Evolutionary conservation across 2,888 invertebrate genomes (phyloP).

Genomic region (Agapetus fuscipes): DNA sequence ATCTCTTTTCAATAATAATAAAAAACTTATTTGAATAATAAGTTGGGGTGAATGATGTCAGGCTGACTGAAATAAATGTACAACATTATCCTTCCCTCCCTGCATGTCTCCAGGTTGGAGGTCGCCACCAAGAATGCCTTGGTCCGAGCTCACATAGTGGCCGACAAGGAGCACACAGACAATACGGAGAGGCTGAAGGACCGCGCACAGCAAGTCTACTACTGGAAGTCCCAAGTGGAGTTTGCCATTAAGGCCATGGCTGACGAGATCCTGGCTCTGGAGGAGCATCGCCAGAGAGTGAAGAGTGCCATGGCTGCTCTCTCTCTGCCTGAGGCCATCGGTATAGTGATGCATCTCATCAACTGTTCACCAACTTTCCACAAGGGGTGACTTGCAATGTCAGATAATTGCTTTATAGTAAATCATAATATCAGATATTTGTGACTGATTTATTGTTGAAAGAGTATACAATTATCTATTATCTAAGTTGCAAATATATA

Average conservation of each 20-base stretch:
- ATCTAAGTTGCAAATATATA: too few relatives aligned
- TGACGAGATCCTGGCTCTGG: conserved; percentile 59
- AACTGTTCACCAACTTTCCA: too few relatives aligned
- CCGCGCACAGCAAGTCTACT: conserved; percentile 57
- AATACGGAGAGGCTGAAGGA: conserved; percentile 55
- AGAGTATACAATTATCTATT: too few relatives aligned
- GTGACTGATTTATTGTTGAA: too few relatives aligned
- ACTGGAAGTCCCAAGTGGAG: conserved; percentile 69
- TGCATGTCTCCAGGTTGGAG: conserved; percentile 15
- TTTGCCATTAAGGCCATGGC: conserved; percentile 56
- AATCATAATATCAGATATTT: too few relatives aligned
- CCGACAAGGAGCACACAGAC: conserved; percentile 50
- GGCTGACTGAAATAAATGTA: too few relatives aligned
- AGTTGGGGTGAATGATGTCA: too few relatives aligned
- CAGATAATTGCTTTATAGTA: too few relatives aligned
- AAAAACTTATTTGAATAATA: too few relatives aligned
- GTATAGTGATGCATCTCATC: conserved; percentile 25
- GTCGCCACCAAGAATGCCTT: conserved; percentile 52
- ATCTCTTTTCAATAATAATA: too few relatives aligned
- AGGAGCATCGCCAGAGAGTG: conserved; percentile 56
- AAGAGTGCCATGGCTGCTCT: conserved; percentile 58
- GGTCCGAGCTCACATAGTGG: conserved; percentile 51
- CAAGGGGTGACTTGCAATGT: too few relatives aligned
- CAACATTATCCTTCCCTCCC: too few relatives aligned
- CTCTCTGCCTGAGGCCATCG: conserved; percentile 64